Percentiles rank a stretch among this genome's conserved stretches.
phyloP scores from a whole-genome alignment of 2,888 invertebrate species.

The Saturnia pavonia region DNA sequence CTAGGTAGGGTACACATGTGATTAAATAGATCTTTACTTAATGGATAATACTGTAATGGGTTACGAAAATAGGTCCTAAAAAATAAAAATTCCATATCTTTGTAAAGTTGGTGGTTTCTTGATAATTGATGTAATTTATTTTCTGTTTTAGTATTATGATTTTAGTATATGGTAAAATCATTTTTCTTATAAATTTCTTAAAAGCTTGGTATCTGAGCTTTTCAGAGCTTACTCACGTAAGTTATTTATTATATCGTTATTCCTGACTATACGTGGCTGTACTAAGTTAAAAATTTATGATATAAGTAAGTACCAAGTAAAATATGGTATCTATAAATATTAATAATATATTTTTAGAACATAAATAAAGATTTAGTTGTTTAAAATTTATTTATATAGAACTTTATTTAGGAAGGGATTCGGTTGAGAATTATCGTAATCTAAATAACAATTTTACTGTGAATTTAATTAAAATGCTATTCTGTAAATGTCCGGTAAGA shows the following conservation, averaged over 20 bases:
- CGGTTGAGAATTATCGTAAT: background rate
- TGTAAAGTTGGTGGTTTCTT: too few species aligned
- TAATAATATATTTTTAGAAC: background rate
- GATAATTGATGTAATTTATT: too few species aligned
- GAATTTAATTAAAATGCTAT: background rate
- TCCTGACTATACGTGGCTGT: background rate
- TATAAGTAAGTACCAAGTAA: slow-evolving; percentile 6
- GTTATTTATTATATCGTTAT: slow-evolving; percentile 3
- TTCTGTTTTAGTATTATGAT: too few species aligned
- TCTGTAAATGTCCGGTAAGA: too few species aligned
- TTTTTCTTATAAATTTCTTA: background rate
- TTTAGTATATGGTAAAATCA: background rate
- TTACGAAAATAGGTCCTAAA: too few species aligned
- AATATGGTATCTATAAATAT: background rate
- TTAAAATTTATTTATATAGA: background rate
- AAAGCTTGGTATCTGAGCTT: background rate
- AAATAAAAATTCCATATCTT: too few species aligned
- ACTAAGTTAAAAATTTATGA: slow-evolving; percentile 16
- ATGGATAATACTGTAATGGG: too few species aligned
- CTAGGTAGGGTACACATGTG: too few species aligned
- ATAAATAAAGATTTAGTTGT: background rate
- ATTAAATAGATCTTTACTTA: too few species aligned
- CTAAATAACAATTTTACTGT: background rate
- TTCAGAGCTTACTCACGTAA: background rate
- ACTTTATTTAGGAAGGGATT: background rate